Evolutionary conservation across 2,797 vertebrate species (phyloP), one percentile per base, ranked within the genome.

Genomic region (Karalla daura): DNA sequence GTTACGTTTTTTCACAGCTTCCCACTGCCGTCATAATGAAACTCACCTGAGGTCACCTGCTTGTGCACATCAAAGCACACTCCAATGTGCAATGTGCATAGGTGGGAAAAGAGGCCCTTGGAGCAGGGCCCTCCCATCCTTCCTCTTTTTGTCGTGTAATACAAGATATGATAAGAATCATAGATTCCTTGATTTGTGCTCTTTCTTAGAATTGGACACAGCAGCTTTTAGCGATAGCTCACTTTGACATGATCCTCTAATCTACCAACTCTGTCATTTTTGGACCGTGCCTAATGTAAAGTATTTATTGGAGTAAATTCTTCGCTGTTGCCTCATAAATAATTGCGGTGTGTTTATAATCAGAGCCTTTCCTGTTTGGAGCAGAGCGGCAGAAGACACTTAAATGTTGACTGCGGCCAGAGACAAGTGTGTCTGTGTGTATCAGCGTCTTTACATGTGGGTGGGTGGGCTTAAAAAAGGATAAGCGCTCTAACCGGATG

Each of bases 281-380:
- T 74, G 55, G 50, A 47, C 14, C 28, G 32, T 14, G 49, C 37
- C 14, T 46, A 2, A 35, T 51, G 8, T 41, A 58, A 82, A 55
- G 28, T 33, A 72, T 82, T 78, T 68, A 36, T 50, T 70, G 43
- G 67, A 61, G 17, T 21, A 21, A 24, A 51, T 50, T 68, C 18
- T 54, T 70, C 5, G 7, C 39, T 72, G 47, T 66, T 76, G 78
- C 36, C 25, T 77, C 63, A 25, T 83, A 75, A 80, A 67, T 76
- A 71, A 50, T 54, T 32, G 18, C 30, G 55, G 43, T 58, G 59
- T 86, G 73, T 81, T 85, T 81, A 76, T 70, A 79, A 80, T 84
- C 59, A 66, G 25, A 53, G 41, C n/a, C 6, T 68, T 83, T 84
- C 81, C 78, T 78, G 83, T 86, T 85, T 84, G 66, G 66, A 80